Evolutionary conservation across 2,888 invertebrate species (phyloP).

Genomic region (Tortrix viridana): DNA sequence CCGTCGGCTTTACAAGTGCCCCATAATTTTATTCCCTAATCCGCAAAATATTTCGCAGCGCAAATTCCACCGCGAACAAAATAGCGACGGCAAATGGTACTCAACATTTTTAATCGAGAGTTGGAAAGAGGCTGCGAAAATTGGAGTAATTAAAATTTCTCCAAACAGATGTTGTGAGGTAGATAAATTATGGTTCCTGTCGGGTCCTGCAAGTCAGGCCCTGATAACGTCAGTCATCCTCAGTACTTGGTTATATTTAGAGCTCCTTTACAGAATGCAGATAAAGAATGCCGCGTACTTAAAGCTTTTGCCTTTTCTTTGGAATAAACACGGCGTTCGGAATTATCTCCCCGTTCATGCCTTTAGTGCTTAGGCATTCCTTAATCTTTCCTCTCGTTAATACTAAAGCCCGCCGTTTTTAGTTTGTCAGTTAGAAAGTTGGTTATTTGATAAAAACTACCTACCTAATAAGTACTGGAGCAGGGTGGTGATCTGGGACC

Average conservation of each 20-base stretch:
- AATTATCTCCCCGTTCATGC: slow-evolving; percentile 26
- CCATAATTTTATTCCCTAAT: slow-evolving; percentile 24
- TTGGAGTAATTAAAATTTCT: slow-evolving; percentile 36
- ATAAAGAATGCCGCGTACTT: slow-evolving; percentile 30
- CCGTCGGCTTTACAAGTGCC: slow-evolving; percentile 22
- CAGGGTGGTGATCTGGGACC: no score
- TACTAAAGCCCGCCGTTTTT: slow-evolving; percentile 14
- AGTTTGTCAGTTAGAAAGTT: no score
- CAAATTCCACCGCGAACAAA: slow-evolving; percentile 15
- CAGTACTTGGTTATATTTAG: slow-evolving; percentile 29
- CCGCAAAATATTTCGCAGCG: slow-evolving; percentile 11
- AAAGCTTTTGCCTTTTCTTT: slow-evolving; percentile 35
- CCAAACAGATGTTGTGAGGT: slow-evolving; percentile 36
- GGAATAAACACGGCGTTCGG: slow-evolving; percentile 21
- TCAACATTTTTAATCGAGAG: slow-evolving; percentile 32
- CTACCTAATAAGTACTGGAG: no score
- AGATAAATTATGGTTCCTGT: slow-evolving; percentile 36
- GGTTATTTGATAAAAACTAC: slow-evolving; percentile 3
- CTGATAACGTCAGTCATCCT: slow-evolving; percentile 37
- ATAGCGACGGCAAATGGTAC: slow-evolving; percentile 16
- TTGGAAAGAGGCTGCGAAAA: slow-evolving; percentile 31
- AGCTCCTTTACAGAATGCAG: slow-evolving; percentile 23
- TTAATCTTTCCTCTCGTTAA: slow-evolving; percentile 30
- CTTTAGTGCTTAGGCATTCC: slow-evolving; percentile 31
- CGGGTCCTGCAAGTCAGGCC: slow-evolving; percentile 31